These are phyloP conservation scores for Callospermophilus lateralis DNA, from an alignment of 2,113 vertebrate species.

Conservation along the genomic window DNA sequence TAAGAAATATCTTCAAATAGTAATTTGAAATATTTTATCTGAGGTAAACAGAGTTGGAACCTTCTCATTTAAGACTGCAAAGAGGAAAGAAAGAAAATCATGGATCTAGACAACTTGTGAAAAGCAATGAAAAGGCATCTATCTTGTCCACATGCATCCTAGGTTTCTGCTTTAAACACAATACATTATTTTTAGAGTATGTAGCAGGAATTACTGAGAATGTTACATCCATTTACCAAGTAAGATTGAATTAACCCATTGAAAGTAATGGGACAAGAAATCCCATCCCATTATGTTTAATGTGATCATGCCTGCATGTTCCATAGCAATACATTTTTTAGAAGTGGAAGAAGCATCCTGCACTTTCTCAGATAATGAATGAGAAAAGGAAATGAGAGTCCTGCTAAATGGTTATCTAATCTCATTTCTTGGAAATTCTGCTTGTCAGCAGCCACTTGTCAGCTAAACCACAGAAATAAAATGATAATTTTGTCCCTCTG, in stretches of 20 bases:
- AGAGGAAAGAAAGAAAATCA: slow-evolving; percentile 48
- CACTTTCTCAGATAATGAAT: not conserved
- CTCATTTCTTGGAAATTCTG: slow-evolving; percentile 8
- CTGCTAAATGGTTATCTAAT: slow-evolving; percentile 48
- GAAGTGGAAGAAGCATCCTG: not conserved
- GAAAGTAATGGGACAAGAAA: slow-evolving; percentile 65
- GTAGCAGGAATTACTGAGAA: slow-evolving; percentile 10
- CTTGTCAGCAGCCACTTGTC: slow-evolving; percentile 2
- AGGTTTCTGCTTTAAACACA: slow-evolving; percentile 50
- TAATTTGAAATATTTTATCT: slow-evolving; percentile 73
- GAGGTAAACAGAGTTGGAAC: slow-evolving; percentile 59
- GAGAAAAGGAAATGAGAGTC: slow-evolving; percentile 25
- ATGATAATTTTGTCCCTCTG: not conserved
- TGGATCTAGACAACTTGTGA: slow-evolving; percentile 54
- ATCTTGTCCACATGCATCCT: not conserved
- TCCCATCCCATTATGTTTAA: slow-evolving; percentile 62
- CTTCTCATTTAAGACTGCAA: slow-evolving; percentile 63
- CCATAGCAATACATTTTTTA: not conserved
- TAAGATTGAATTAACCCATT: slow-evolving; percentile 59
- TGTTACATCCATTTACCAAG: slow-evolving; percentile 57
- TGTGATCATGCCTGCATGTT: not conserved
- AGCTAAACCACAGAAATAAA: not conserved
- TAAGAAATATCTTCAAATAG: slow-evolving; percentile 67
- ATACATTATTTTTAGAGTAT: not conserved
- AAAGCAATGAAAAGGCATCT: slow-evolving; percentile 64